phyloP scores from a whole-genome alignment of 2,113 vertebrate species.

The Cisticola juncidis region DNA sequence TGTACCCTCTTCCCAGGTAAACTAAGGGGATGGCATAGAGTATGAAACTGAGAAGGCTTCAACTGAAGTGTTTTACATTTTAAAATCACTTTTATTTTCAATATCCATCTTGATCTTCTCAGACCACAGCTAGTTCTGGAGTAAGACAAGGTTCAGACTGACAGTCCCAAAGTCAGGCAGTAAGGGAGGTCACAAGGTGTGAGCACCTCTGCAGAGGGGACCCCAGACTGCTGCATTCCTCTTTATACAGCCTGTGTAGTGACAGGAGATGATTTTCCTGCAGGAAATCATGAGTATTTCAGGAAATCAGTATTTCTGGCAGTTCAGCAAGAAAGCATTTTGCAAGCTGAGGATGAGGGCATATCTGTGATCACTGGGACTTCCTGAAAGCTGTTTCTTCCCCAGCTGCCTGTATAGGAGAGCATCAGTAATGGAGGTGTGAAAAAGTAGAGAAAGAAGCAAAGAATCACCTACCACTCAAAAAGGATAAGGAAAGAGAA shows the following conservation, averaged over 20 bases:
- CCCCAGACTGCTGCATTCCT: neutral
- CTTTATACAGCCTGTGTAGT: neutral
- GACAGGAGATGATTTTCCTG: neutral
- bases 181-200: neutral
- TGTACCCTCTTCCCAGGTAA: neutral
- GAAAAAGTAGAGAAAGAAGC: neutral
- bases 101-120: neutral
- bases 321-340: neutral
- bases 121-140: neutral
- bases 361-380: neutral
- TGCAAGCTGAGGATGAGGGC: neutral
- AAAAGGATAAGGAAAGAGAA: neutral
- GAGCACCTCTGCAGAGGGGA: neutral
- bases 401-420: neutral
- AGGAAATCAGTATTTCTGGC: neutral
- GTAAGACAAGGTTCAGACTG: neutral
- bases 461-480: neutral
- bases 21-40: neutral
- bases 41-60: neutral
- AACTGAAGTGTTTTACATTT: neutral
- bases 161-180: neutral
- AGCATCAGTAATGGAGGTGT: neutral
- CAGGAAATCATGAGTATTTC: neutral
- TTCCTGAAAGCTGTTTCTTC: neutral
- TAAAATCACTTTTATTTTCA: neutral